Evolutionary conservation across 1,140 invertebrate genomes (phyloP), one percentile per base, ranked within the genome.

Genomic region (Delia radicum): DNA sequence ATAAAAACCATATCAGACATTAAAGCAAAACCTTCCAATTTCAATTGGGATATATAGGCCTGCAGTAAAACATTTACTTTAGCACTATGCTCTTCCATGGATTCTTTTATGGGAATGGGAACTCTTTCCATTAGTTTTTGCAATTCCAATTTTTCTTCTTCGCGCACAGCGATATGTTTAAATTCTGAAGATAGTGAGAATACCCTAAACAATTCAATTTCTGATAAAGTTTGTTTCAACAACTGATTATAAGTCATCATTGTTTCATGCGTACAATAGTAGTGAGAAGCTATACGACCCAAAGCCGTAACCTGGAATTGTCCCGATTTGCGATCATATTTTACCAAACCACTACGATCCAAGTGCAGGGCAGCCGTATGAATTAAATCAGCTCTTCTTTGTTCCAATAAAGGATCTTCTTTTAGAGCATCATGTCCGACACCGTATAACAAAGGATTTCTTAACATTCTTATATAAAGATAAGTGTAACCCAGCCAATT

Each of bases 1-100:
- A 99, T 96, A 83, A 96, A 99, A 0, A 99, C 96, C 98, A 99
- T 99, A 87, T 99, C 98, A 0, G 97, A 95, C 95, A 99, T 98
- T 3, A 99, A 87, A 1, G 98, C 97, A 87, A 99, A 99, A 13
- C 98, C 98, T 86, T 99, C 98, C 42, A 99, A 88, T 87, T 99
- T 99, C 55, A 99, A 86, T 84, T 99, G 98, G 0, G 98, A 99
- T 73, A 99, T 99, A 87, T 99, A 99, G 0, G 98, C 97, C 87
- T 99, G 97, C 3, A 99, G 89, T 3, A 99, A 87, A 7, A 98
- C 96, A 81, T 90, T 90, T 3, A 98, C 95, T 89, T 99, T 99
- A 0, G 98, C 98, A 80, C 96, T 98, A 0, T 98, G 93, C 86
- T 99, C 98, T 86, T 99, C 98, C 46, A 99, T 97, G 77, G 95